Conservation (phyloP, 2,113 vertebrate species). For the Paedocypris sp. region DNA sequence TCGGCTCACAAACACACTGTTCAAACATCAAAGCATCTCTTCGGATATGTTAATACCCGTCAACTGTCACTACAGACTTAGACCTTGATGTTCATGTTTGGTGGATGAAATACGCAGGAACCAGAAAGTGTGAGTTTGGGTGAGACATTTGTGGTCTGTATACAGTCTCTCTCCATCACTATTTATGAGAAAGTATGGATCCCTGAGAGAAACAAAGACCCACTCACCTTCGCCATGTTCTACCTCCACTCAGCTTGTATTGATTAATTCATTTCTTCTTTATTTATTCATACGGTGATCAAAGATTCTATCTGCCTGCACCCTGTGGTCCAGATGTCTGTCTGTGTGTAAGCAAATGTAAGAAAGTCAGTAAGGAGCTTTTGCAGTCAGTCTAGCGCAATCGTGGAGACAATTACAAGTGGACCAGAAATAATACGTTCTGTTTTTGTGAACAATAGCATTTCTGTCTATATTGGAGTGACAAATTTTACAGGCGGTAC, state of each 20-base stretch:
- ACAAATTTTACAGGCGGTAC: no score
- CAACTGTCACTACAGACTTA: no score
- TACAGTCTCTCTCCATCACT: slow-evolving; percentile 43
- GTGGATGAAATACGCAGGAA: no score
- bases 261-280: slow-evolving; percentile 47
- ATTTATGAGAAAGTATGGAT: slow-evolving; percentile 44
- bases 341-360: slow-evolving; percentile 3
- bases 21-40: no score
- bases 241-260: slow-evolving; percentile 43
- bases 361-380: background rate
- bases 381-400: slow-evolving; percentile 2
- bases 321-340: background rate
- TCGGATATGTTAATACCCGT: no score
- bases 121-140: background rate
- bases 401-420: background rate
- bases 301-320: slow-evolving; percentile 44
- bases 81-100: no score
- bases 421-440: background rate
- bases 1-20: no score
- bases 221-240: slow-evolving; percentile 31
- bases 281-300: slow-evolving; percentile 56
- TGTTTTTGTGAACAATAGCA: no score
- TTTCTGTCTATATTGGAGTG: no score
- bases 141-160: slow-evolving; percentile 3
- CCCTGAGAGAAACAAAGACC: slow-evolving; percentile 28